phyloP scores from a whole-genome alignment of 2,113 vertebrate genomes.

The Drymodes brunneopygia region DNA sequence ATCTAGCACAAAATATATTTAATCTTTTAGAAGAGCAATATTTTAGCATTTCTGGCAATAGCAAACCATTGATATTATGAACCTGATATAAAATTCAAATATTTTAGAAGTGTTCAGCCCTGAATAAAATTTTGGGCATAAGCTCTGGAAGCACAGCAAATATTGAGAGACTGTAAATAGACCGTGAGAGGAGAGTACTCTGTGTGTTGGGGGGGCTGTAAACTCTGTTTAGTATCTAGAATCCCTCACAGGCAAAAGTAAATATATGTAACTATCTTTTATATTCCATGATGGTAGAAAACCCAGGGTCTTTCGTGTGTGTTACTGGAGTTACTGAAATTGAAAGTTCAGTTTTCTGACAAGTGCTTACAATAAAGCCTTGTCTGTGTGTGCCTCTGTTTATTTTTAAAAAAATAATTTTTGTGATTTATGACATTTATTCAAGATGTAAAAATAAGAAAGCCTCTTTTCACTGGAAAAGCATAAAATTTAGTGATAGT shows the following conservation, averaged over 20 bases:
- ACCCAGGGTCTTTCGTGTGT: accelerated
- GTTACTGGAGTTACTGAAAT: neutral
- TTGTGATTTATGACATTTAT: neutral
- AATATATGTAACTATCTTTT: neutral
- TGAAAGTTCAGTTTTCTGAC: neutral
- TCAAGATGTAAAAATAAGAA: neutral
- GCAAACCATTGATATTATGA: neutral
- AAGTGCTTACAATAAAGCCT: neutral
- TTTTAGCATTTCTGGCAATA: neutral
- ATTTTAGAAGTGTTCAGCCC: neutral
- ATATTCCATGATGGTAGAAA: neutral
- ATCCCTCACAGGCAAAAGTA: neutral
- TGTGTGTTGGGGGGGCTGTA: neutral
- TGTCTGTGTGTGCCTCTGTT: neutral
- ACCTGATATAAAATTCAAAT: neutral
- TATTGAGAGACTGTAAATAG: neutral
- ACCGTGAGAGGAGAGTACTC: accelerated
- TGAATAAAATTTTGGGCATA: neutral
- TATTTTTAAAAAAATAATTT: neutral
- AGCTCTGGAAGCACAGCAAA: neutral
- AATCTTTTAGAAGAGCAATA: neutral
- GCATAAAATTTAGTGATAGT: neutral
- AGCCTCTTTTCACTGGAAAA: neutral
- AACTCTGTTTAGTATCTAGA: neutral
- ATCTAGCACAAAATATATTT: neutral